phyloP scores from a whole-genome alignment of 2,888 invertebrate species.

The Ctenicera cuprea region DNA sequence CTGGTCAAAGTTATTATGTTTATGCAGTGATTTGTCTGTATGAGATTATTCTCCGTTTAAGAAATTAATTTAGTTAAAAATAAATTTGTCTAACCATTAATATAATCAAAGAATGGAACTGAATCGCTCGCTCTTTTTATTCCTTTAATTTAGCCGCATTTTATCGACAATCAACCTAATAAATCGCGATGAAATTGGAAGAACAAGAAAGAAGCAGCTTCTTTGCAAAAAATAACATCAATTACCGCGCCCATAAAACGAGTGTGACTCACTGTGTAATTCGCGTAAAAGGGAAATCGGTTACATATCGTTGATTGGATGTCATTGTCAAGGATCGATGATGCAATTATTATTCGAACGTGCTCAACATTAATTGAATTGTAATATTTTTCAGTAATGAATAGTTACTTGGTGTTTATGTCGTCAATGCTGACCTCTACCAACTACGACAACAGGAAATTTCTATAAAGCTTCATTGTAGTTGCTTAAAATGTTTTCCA shows the following conservation, averaged over 20 bases:
- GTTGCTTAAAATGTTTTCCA: too few relatives aligned
- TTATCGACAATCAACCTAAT: neutral
- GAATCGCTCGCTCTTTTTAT: too few relatives aligned
- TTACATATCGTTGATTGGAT: slow-evolving; percentile 39
- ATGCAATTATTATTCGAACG: slow-evolving; percentile 45
- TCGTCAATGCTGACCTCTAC: too few relatives aligned
- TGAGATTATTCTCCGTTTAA: too few relatives aligned
- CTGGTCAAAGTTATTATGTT: too few relatives aligned
- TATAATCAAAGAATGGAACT: too few relatives aligned
- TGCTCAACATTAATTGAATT: slow-evolving; percentile 38
- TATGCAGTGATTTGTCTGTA: too few relatives aligned
- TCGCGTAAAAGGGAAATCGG: slow-evolving; percentile 39
- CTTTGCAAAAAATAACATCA: neutral
- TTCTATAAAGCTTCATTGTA: too few relatives aligned
- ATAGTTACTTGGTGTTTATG: neutral
- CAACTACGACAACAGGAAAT: too few relatives aligned
- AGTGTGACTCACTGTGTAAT: slow-evolving; percentile 21
- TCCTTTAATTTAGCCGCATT: too few relatives aligned
- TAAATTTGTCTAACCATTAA: too few relatives aligned
- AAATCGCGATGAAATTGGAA: slow-evolving; percentile 2
- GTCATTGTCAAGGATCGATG: slow-evolving; percentile 48
- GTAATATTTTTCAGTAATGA: slow-evolving; percentile 12
- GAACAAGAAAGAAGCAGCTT: neutral
- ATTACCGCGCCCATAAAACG: slow-evolving; percentile 27
- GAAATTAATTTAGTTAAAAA: too few relatives aligned